Percentiles rank a stretch among this genome's conserved stretches.
Evolutionary conservation across 2,797 vertebrate species (phyloP).

Genomic region (Ctenosaura bakeri): DNA sequence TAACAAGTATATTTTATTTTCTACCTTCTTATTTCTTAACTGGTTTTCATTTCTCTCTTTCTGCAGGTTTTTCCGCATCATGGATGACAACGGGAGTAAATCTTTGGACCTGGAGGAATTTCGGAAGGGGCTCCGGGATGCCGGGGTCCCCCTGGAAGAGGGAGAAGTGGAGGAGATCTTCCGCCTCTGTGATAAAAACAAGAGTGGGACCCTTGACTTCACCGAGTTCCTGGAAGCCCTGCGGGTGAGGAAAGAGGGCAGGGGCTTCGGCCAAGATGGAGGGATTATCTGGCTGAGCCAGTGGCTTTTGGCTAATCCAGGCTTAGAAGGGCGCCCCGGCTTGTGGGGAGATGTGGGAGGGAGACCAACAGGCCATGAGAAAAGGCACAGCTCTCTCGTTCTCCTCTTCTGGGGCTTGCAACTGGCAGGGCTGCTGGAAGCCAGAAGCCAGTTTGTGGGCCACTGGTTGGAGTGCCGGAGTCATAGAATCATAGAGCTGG

Average conservation of each 20-base stretch:
- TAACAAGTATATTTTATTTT: background rate
- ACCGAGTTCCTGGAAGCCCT: slow-evolving; percentile 81
- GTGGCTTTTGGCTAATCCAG: background rate
- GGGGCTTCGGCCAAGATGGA: fast-evolving
- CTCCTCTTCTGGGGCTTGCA: background rate
- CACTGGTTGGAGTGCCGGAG: too few relatives aligned
- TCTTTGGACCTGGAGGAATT: slow-evolving; percentile 79
- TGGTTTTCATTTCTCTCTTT: background rate
- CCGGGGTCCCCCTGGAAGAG: slow-evolving; percentile 69
- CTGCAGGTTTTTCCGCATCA: slow-evolving; percentile 76
- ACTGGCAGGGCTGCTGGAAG: background rate
- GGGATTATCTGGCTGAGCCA: background rate
- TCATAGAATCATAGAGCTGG: too few relatives aligned
- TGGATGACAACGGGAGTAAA: slow-evolving; percentile 79
- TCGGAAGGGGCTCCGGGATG: slow-evolving; percentile 73
- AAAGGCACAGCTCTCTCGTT: background rate
- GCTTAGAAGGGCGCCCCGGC: background rate
- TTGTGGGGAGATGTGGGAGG: background rate
- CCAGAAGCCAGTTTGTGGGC: too few relatives aligned
- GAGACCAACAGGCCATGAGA: too few relatives aligned
- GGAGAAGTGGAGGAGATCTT: slow-evolving; percentile 74
- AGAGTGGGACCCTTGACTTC: slow-evolving; percentile 79
- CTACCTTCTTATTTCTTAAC: too few relatives aligned
- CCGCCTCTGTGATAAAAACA: slow-evolving; percentile 75
- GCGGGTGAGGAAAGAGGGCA: slow-evolving; percentile 67